Base-by-base conservation (phyloP, 2,888 invertebrate genomes). In the Oxytorus armatus region DNA sequence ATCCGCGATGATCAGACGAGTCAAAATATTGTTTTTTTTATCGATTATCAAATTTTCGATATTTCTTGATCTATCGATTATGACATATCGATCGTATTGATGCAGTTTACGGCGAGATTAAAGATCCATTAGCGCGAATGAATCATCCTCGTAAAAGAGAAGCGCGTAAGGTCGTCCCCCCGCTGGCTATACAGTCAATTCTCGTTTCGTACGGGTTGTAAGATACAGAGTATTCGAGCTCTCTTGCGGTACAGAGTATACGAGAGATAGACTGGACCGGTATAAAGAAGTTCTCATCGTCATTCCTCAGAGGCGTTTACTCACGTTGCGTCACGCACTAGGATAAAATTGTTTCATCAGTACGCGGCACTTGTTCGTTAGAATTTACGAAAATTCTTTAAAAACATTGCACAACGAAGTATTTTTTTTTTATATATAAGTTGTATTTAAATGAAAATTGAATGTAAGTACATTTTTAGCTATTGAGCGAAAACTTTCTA, bases 161-260 rank as follows among this genome's bases (percentile, higher is more conserved):
- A 59, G 65, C 36, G 55, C 47, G 47, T 77, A 77, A 73, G 66
- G 76, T 68, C 68, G 66, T 63, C 76, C 55, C 66, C 72, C 47
- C 72, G 5, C 51, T 47, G 72, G 59, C 68, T 53, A 49, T 70
- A 53, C 21, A n/a, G 49, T 39, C 23, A 55, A 33, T 72, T 51
- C 72, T 72, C 49, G 70, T 70, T 77, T 75, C 70, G 70, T 79
- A 75, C 69, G 74, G n/a, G 16, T 68, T 51, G 25, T 66, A 74
- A 55, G 44, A 47, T 18, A 70, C 39, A 8, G 10, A 42, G 61
- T 65, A 49, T 44, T 14, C 66, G 53, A 68, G 55, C 36, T 53
- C 36, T 53, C 59, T 4, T 44, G 42, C 39, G 33, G n/a, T 33
- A 25, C 55, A n/a, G 36, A 42, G 10, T 29, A 70, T 39, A 55